These are phyloP conservation scores for Cordylochernes scorpioides DNA, from an alignment of 2,888 invertebrate species.

Conservation along the genomic window DNA sequence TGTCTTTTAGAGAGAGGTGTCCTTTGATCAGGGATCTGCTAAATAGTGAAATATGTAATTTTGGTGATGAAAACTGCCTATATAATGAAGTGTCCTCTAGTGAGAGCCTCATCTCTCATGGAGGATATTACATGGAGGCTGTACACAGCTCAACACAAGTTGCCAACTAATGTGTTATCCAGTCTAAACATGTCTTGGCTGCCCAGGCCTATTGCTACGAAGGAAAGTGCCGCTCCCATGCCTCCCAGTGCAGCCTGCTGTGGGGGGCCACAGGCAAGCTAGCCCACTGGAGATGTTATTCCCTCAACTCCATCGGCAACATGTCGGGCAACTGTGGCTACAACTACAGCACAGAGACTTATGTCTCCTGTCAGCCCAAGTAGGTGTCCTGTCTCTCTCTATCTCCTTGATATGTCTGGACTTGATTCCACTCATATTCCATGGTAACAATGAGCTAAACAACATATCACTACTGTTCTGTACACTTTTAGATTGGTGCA, in stretches of 20 bases:
- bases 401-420: neutral
- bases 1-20: no score
- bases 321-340: conserved; percentile 78
- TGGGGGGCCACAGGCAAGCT: conserved; percentile 76
- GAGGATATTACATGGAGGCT: no score
- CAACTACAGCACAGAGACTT: conserved; percentile 41
- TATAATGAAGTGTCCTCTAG: no score
- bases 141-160: no score
- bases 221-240: conserved; percentile 63
- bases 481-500: no score
- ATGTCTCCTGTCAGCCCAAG: conserved; percentile 38
- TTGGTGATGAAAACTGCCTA: no score
- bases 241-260: conserved; percentile 63
- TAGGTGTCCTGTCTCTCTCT: conserved; percentile 22
- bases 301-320: conserved; percentile 48
- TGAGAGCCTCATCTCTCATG: no score
- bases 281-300: conserved; percentile 53
- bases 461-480: neutral
- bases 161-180: no score
- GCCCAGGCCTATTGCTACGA: conserved; percentile 55
- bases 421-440: neutral
- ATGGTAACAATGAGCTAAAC: neutral
- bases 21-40: no score
- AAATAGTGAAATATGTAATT: no score
- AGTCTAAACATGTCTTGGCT: neutral